phyloP scores from a whole-genome alignment of 2,797 vertebrate genomes.

The Gymnopithys bicolor region DNA sequence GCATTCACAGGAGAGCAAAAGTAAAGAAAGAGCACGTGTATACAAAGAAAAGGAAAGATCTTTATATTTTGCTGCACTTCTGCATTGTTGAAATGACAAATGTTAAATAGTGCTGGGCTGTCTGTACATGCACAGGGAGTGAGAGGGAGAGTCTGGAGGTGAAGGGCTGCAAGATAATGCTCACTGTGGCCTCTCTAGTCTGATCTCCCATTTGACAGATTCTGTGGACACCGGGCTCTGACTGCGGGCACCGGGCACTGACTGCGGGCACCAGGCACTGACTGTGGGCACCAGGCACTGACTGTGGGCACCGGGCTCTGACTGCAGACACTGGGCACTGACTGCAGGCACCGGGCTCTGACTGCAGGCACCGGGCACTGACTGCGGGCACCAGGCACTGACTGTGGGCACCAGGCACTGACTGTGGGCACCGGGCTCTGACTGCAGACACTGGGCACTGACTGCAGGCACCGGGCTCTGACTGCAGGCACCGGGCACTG shows the following conservation, averaged over 20 bases:
- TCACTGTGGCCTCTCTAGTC: not conserved
- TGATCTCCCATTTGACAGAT: not conserved
- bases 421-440: too few species aligned
- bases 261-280: too few species aligned
- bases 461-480: too few species aligned
- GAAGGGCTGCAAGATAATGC: not conserved
- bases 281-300: too few species aligned
- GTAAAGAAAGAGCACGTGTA: not conserved
- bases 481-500: too few species aligned
- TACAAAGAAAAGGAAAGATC: not conserved
- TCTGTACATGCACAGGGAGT: fast-evolving
- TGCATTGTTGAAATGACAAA: not conserved
- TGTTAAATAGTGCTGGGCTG: not conserved
- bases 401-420: not conserved
- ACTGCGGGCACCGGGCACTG: too few species aligned
- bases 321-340: too few species aligned
- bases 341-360: too few species aligned
- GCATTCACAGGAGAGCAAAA: not conserved
- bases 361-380: not conserved
- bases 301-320: too few species aligned
- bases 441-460: too few species aligned
- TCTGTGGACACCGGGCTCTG: too few species aligned
- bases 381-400: not conserved
- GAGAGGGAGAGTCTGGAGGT: not conserved
- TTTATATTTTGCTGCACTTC: not conserved